Evolutionary conservation across 2,797 vertebrate species (phyloP).

Genomic region (Geotrypetes seraphini): DNA sequence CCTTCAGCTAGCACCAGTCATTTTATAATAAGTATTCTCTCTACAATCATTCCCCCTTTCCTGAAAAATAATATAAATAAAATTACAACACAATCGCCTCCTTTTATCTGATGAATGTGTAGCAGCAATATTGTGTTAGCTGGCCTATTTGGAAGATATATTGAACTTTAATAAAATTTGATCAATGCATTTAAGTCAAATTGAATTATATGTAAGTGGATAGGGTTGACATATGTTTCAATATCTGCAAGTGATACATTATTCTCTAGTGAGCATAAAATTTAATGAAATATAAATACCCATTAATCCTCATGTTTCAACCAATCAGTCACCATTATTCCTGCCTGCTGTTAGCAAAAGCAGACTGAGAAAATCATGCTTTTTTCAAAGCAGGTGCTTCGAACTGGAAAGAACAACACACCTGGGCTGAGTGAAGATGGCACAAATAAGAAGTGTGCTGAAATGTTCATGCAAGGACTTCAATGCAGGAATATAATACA

Average conservation of each 20-base stretch:
- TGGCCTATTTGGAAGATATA: constrained; percentile 72
- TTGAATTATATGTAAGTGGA: constrained; percentile 91
- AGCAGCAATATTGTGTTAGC: constrained; percentile 57
- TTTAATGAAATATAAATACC: constrained; percentile 98
- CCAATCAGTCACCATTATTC: constrained; percentile 73
- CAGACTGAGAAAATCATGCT: constrained; percentile 79
- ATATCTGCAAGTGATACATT: constrained; percentile 86
- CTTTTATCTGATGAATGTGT: constrained; percentile 60
- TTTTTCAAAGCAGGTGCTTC: constrained; percentile 76
- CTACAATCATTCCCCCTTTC: constrained; percentile 36
- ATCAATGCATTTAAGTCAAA: constrained; percentile 91
- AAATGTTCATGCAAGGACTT: constrained; percentile 1
- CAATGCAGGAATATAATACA: constrained; percentile 1
- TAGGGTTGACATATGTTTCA: constrained; percentile 94
- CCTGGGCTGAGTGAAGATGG: constrained; percentile 41
- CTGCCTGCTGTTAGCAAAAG: constrained; percentile 73
- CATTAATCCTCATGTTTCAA: constrained; percentile 91
- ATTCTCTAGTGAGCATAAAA: constrained; percentile 84
- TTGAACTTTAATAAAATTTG: constrained; percentile 89
- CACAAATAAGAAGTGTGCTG: constrained; percentile 26
- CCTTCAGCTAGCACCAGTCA: constrained; percentile 43
- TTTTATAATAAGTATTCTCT: constrained; percentile 39
- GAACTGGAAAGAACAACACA: constrained; percentile 70
- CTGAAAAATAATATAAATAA: constrained; percentile 47
- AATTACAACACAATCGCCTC: constrained; percentile 52